Base-by-base conservation (phyloP, 2,797 vertebrate species). In the Eleutherodactylus coqui region DNA sequence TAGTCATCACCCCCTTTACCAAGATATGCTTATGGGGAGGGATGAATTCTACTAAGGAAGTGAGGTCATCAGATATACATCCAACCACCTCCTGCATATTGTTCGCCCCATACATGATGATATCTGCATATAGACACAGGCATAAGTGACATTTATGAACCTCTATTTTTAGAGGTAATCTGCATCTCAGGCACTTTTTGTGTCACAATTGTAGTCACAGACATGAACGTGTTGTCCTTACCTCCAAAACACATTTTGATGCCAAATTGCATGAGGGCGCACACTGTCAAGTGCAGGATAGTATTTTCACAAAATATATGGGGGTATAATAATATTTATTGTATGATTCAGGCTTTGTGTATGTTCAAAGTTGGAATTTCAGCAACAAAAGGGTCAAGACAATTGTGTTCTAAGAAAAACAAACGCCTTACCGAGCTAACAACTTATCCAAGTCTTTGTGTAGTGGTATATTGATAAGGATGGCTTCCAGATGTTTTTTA, bases 401-500 rank as follows among this genome's bases (percentile, higher is more conserved):
- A 5, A 24, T 5, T 21, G 5, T 49, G 47, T 19, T 62, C 58
- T 11, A 32, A 0, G 16, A 41, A n/a, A 24, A 43, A 38, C 27
- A 73, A 45, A 45, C 43, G 5, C 43, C 91, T 95, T 94, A 99
- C 97, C 93, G 93, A 51, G 96, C 96, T 49, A 95, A 82, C 0
- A 94, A 90, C 32, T 79, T 91, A 90, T 96, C 96, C 90, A 98
- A 91, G 87, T 92, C 92, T 21, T 87, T 92, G 89, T 91, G 94
- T 88, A 99, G 91, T 0, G 94, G 91, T 87, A 99, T 92, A 0
- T 80, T 91, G 84, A 91, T 91, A 81, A 99, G 92, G 89, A 97
- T 85, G 32, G 92, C 93, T 91, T 96, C 92, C 85, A 98, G 91
- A 78, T 94, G 89, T 0, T 1, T 75, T 36, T 90, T 27, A 83